Evolutionary conservation across 2,888 invertebrate genomes (phyloP).

Genomic region (Drosophila rubida): DNA sequence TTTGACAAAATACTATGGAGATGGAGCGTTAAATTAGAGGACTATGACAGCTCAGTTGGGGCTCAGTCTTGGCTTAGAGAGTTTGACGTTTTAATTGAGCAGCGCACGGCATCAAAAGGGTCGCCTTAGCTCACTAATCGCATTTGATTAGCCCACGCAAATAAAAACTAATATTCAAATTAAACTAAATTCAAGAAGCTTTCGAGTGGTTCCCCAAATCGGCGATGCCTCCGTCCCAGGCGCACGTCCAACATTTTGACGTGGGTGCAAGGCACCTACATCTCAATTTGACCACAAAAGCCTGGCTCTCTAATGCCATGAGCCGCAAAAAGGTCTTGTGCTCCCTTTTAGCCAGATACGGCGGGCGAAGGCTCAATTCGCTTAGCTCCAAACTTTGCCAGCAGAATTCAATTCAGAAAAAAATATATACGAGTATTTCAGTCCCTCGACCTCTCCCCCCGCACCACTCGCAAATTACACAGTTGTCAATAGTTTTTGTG

Average conservation of each 20-base stretch:
- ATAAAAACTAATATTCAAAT: constrained; percentile 8
- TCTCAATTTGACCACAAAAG: constrained; percentile 76
- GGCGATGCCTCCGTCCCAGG: background rate
- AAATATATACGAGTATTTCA: background rate
- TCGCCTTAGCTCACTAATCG: constrained; percentile 52
- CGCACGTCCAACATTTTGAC: constrained; percentile 61
- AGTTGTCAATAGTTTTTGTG: constrained; percentile 61
- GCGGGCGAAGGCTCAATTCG: constrained; percentile 17
- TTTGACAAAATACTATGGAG: constrained; percentile 39
- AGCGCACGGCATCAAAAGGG: constrained; percentile 14
- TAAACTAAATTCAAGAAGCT: constrained; percentile 10
- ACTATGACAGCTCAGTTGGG: constrained; percentile 38
- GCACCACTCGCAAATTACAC: constrained; percentile 29
- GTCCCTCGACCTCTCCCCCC: background rate
- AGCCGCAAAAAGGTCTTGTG: constrained; percentile 49
- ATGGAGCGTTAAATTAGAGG: constrained; percentile 43
- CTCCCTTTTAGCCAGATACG: constrained; percentile 34
- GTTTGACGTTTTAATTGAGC: constrained; percentile 21
- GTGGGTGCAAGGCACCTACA: constrained; percentile 63
- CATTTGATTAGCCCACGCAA: constrained; percentile 34
- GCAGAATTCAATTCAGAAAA: constrained; percentile 55
- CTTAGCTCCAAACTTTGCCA: constrained; percentile 33
- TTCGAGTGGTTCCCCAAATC: constrained; percentile 10
- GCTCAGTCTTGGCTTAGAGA: constrained; percentile 18
- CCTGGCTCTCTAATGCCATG: constrained; percentile 54